Evolutionary conservation across 1,140 invertebrate genomes (phyloP).

Genomic region (Drosophila ananassae): DNA sequence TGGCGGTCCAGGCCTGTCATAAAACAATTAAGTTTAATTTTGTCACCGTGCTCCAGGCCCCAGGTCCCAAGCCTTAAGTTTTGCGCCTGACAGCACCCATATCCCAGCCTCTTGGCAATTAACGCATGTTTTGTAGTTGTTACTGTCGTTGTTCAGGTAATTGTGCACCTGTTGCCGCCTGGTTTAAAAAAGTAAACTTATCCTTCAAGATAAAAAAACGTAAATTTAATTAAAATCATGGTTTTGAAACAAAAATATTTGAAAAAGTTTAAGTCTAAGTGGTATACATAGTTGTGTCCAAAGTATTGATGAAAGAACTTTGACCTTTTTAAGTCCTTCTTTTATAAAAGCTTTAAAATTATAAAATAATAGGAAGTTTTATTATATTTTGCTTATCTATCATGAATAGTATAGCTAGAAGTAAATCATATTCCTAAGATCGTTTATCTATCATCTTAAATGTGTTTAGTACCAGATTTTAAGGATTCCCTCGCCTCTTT

Average conservation of each 20-base stretch:
- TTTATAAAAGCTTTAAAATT: no score
- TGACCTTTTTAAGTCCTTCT: no score
- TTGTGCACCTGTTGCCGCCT: slow-evolving; percentile 78
- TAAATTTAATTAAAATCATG: neutral
- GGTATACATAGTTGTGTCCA: no score
- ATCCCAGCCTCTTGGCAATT: slow-evolving; percentile 53
- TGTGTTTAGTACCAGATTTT: no score
- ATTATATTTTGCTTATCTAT: no score
- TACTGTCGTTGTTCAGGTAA: slow-evolving; percentile 51
- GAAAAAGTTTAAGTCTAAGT: no score
- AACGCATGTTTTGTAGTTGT: slow-evolving; percentile 69
- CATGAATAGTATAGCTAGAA: no score
- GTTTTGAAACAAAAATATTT: neutral
- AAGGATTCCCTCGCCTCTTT: neutral
- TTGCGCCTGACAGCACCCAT: slow-evolving; percentile 10
- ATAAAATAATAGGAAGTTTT: no score
- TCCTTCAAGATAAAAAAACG: neutral
- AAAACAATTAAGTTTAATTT: slow-evolving; percentile 83
- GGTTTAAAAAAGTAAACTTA: slow-evolving; percentile 18
- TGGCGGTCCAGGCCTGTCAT: slow-evolving; percentile 66
- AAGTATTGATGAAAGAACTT: no score
- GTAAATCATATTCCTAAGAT: no score
- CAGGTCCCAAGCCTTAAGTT: slow-evolving; percentile 14
- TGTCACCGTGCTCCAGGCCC: slow-evolving; percentile 69
- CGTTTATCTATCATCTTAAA: no score